Evolutionary conservation across 2,888 invertebrate species (phyloP), one percentile per base, ranked within the genome.

Genomic region (Heliconius ethilla): DNA sequence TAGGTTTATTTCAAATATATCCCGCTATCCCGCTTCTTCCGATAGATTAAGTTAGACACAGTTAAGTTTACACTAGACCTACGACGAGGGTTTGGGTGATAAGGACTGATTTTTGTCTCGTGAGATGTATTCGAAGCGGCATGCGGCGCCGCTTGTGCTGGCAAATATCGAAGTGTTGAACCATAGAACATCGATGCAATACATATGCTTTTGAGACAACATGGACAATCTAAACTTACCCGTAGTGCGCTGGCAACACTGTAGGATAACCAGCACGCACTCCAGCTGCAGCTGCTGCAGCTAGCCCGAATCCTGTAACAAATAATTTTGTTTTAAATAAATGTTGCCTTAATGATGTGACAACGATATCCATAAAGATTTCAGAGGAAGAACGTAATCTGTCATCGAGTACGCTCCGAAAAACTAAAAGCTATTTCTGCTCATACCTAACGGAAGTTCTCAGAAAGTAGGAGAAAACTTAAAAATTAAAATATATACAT

Each of bases 181-280:
- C 93, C 91, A 93, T 92, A 90, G 89, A 94, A 94, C 93, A 93
- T 92, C 90, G 87, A 93, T 90, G 83, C 82, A 82, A 77, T 79
- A 92, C 87, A 91, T 84, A 90, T 89, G 89, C 87, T 85, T 75
- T 83, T 82, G 82, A 84, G 83, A 82, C 76, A 55, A 66, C 73
- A 66, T 70, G 63, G 72, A 33, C 75, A 66, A 70, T 80, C 72
- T 62, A 33, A 70, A 97, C 97, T 97, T 95, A 98, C 98, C 97
- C 97, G 89, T 97, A 98, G 89, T 97, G 97, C 83, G 97, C 95
- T 80, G 96, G 97, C 86, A 98, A 94, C 82, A 97, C 96, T 73
- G 96, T 95, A 77, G 96, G 97, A 89, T 97, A 97, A 82, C 97
- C 97, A 29, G 97, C 95, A 83, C 97, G 96, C 81, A 97, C 96